Evolutionary conservation across 2,888 invertebrate genomes (phyloP).

Genomic region (Pomacea canaliculata): DNA sequence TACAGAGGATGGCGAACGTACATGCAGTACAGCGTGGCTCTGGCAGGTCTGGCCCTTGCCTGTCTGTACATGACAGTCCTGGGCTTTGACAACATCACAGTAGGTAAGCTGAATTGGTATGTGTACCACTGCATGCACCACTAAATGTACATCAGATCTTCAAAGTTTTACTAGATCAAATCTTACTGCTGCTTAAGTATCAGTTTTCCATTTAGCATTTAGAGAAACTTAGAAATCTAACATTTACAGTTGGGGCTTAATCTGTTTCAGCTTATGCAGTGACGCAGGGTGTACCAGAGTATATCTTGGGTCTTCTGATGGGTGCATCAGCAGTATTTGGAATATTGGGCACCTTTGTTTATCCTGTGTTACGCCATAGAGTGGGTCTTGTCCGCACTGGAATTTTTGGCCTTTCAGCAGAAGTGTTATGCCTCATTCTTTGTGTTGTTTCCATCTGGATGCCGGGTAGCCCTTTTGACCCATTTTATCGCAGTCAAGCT

Average conservation of each 20-base stretch:
- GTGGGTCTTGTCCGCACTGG: conserved; percentile 67
- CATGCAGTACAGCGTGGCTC: conserved; percentile 64
- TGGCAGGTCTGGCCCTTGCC: conserved; percentile 70
- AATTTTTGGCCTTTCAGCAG: conserved; percentile 52
- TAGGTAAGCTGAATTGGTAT: conserved; percentile 55
- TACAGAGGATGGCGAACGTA: conserved; percentile 66
- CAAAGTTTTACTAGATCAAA: too few relatives aligned
- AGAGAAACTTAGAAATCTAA: too few relatives aligned
- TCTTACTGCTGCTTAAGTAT: too few relatives aligned
- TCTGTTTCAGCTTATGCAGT: conserved; percentile 67
- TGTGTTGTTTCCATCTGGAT: conserved; percentile 70
- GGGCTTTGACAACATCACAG: conserved; percentile 72
- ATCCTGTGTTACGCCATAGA: conserved; percentile 66
- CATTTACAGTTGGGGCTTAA: too few relatives aligned
- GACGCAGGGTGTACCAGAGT: conserved; percentile 69
- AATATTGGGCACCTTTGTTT: conserved; percentile 71
- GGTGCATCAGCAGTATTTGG: conserved; percentile 71
- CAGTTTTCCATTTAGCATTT: too few relatives aligned
- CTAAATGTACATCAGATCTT: too few relatives aligned
- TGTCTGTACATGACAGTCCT: conserved; percentile 72
- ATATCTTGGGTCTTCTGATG: conserved; percentile 69
- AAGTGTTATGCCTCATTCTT: conserved; percentile 59
- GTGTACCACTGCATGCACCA: too few relatives aligned
- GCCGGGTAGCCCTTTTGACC: conserved; percentile 71
- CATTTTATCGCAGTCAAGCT: conserved; percentile 16